Percentiles rank a stretch among this genome's conserved stretches.
phyloP scores from a whole-genome alignment of 2,113 vertebrate genomes.

The Callorhinus ursinus region DNA sequence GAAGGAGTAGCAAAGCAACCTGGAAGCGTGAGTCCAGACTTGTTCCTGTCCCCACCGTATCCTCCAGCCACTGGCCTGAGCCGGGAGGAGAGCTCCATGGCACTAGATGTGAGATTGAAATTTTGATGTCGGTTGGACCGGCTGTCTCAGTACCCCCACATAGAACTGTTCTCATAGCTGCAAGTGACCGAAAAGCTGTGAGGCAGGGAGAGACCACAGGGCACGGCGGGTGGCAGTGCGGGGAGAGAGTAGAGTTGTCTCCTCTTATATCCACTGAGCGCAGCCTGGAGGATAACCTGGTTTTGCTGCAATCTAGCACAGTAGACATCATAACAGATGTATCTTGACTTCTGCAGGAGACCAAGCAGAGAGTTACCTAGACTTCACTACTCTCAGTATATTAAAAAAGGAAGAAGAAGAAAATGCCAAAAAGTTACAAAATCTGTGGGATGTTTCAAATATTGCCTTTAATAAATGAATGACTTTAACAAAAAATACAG shows the following conservation, averaged over 20 bases:
- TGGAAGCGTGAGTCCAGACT: accelerated
- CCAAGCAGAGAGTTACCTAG: neutral
- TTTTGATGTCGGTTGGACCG: neutral
- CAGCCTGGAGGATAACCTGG: neutral
- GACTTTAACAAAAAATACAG: neutral
- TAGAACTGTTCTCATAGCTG: neutral
- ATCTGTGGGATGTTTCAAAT: neutral
- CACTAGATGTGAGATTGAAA: neutral
- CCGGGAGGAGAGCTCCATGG: neutral
- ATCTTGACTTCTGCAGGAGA: neutral
- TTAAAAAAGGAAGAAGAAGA: neutral
- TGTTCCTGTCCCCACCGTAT: too few relatives aligned
- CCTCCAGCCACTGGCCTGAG: neutral
- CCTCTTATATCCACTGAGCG: too few relatives aligned
- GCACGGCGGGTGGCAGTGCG: neutral
- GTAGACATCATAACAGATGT: accelerated
- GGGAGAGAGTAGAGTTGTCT: neutral
- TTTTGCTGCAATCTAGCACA: neutral
- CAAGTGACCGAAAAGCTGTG: neutral
- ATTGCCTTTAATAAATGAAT: neutral
- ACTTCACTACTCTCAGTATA: neutral
- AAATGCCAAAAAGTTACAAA: neutral
- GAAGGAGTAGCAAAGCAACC: neutral
- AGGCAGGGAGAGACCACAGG: neutral
- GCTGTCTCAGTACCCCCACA: neutral